Percentiles rank a stretch among this genome's conserved stretches.
Conservation (phyloP, 2,888 invertebrate genomes). For the Aleiodes testaceus region DNA sequence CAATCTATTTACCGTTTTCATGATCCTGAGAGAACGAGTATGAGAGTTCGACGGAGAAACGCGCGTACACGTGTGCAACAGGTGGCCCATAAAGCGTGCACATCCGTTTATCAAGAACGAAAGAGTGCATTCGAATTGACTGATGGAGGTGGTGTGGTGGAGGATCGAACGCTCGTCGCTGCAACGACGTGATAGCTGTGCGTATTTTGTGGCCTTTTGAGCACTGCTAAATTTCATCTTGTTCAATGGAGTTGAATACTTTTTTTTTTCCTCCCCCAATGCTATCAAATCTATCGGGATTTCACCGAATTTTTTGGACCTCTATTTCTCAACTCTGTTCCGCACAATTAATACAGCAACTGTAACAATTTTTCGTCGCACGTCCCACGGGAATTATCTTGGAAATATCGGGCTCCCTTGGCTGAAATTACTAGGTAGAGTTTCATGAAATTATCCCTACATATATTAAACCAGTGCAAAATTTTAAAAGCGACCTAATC, state of each 20-base stretch:
- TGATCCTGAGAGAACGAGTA: constrained; percentile 54
- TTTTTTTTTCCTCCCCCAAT: background rate
- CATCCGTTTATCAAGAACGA: constrained; percentile 73
- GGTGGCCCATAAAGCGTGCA: constrained; percentile 72
- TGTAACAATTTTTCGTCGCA: too few species aligned
- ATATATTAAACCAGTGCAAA: too few species aligned
- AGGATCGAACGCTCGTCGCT: constrained; percentile 62
- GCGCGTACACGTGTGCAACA: constrained; percentile 68
- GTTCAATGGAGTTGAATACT: constrained; percentile 2
- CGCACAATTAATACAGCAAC: too few species aligned
- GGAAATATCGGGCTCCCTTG: too few species aligned
- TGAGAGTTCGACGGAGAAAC: constrained; percentile 67
- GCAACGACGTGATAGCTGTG: constrained; percentile 52
- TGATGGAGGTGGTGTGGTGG: constrained; percentile 68
- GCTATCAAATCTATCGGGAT: background rate
- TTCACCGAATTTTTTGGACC: too few species aligned
- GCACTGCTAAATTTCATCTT: constrained; percentile 7
- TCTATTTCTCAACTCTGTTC: too few species aligned
- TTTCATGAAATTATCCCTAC: too few species aligned
- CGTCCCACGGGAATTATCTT: too few species aligned
- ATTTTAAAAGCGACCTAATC: background rate
- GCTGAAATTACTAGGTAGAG: too few species aligned
- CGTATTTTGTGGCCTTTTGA: constrained; percentile 41
- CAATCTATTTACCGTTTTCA: constrained; percentile 44
- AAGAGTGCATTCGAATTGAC: constrained; percentile 73